Percentiles rank a stretch among this genome's conserved stretches.
Evolutionary conservation across 1,140 invertebrate genomes (phyloP).

Genomic region (Papilio machaon): DNA sequence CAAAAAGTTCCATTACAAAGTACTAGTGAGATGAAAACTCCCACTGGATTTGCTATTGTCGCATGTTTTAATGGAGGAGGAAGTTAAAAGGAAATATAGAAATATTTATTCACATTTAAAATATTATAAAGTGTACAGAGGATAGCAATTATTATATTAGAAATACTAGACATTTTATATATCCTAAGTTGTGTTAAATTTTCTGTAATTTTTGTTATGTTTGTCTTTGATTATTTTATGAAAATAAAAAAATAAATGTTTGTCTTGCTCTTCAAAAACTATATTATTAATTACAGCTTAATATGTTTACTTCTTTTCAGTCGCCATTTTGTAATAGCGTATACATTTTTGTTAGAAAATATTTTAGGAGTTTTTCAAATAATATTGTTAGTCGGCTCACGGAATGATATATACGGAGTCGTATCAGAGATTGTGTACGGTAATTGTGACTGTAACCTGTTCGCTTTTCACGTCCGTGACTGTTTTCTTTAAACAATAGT

Average conservation of each 20-base stretch:
- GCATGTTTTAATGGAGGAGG: conserved; percentile 20
- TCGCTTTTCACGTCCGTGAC: neutral
- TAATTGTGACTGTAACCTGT: conserved; percentile 4
- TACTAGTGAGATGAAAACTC: neutral
- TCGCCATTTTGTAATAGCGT: neutral
- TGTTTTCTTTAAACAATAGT: conserved; percentile 14
- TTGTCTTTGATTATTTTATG: neutral
- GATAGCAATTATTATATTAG: neutral
- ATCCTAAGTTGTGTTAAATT: too few relatives aligned
- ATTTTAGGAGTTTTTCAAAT: neutral
- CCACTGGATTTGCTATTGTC: conserved; percentile 2
- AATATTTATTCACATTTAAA: conserved; percentile 11
- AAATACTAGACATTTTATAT: neutral
- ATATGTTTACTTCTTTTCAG: too few relatives aligned
- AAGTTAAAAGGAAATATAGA: too few relatives aligned
- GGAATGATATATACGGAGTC: conserved; percentile 4
- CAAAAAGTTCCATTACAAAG: conserved; percentile 3
- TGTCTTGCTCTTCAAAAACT: too few relatives aligned
- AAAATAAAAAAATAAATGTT: neutral
- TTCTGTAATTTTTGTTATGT: neutral
- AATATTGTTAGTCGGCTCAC: neutral
- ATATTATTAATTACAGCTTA: too few relatives aligned
- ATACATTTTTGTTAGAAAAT: neutral
- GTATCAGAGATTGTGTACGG: neutral
- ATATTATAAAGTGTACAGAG: neutral